Base-by-base conservation (phyloP, 2,797 vertebrate genomes). In the Acipenser oxyrinchus region DNA sequence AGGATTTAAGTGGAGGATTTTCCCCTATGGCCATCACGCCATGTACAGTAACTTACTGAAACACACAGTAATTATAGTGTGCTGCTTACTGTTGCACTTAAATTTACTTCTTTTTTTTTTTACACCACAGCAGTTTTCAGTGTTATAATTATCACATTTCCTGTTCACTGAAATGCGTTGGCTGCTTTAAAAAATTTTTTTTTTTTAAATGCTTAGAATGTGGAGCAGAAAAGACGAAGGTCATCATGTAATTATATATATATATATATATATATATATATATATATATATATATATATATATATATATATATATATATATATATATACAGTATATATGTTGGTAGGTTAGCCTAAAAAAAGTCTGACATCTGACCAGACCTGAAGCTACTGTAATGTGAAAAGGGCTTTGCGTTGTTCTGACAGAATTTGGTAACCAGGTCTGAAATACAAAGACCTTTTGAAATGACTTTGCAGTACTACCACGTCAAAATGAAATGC, bases 121-220 rank as follows among this genome's bases (percentile, higher is more conserved):
- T 10, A 37, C 6, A 10, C 7, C 53, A 61, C 49, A 67, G 62
- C 69, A 49, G 65, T 3, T 55, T 51, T 7, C 48, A 60, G 58
- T 62, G 69, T 70, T 64, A 69, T 68, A 70, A 70, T 70, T 74
- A 73, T 69, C 68, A 67, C 62, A 66, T 68, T 72, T 76, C 75
- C 73, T 76, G 70, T 64, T 66, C 63, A 13, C 62, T 64, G 66
- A 75, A 76, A 75, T 72, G 74, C 72, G 74, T 67, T 66, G 76
- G 74, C 49, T 37, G 23, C 23, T 37, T 37, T 37, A 2, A 3
- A 3, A 23, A 55, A 3, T 9, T 55, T 55, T 0, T 10, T 6
- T 6, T 10, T 10, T 55, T n/a, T 55, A n/a, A 55, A 55, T n/a
- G 6, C 52, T 55, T 55, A 55, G 52, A n/a, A 55, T 10, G 52